Percentiles rank a stretch among this genome's conserved stretches.
Conservation (phyloP, 2,888 invertebrate genomes). For the Miltochrista miniata region DNA sequence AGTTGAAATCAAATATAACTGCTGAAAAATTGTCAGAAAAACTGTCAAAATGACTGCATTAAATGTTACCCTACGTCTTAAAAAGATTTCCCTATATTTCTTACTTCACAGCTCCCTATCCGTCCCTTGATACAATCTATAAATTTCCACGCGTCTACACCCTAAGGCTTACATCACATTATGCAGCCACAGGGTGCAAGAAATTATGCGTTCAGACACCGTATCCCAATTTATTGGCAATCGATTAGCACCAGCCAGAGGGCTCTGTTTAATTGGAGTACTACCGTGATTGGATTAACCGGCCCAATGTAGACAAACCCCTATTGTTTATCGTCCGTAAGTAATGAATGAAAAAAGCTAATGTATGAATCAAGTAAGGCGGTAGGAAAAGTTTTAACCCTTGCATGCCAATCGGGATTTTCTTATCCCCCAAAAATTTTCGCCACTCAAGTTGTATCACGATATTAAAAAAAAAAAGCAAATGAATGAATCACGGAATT, state of each 20-base stretch:
- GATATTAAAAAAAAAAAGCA: too few relatives aligned
- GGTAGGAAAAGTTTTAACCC: constrained; percentile 17
- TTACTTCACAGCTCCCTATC: constrained; percentile 16
- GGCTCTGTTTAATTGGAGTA: constrained; percentile 74
- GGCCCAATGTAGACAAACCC: constrained; percentile 43
- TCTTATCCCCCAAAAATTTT: constrained; percentile 13
- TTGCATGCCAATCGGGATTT: constrained; percentile 17
- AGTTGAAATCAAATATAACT: too few relatives aligned
- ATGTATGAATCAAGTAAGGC: constrained; percentile 36
- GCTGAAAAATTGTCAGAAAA: too few relatives aligned
- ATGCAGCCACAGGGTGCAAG: constrained; percentile 53
- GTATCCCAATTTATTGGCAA: constrained; percentile 67
- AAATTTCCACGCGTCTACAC: constrained; percentile 35
- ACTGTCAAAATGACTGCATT: neutral
- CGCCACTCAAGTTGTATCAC: constrained; percentile 12
- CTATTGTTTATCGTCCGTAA: constrained; percentile 39
- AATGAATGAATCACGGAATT: too few relatives aligned
- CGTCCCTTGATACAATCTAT: constrained; percentile 15
- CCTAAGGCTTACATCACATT: constrained; percentile 33
- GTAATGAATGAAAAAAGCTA: constrained; percentile 49
- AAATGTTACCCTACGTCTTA: constrained; percentile 2
- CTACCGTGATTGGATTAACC: constrained; percentile 69
- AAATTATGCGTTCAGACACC: constrained; percentile 57
- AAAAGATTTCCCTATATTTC: constrained; percentile 19
- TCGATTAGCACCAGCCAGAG: constrained; percentile 70